A percentile compares a stretch with the other conserved stretches of the same genome.
These are phyloP conservation scores for Antitype chi DNA, from an alignment of 2,888 invertebrate genomes.

Conservation along the genomic window DNA sequence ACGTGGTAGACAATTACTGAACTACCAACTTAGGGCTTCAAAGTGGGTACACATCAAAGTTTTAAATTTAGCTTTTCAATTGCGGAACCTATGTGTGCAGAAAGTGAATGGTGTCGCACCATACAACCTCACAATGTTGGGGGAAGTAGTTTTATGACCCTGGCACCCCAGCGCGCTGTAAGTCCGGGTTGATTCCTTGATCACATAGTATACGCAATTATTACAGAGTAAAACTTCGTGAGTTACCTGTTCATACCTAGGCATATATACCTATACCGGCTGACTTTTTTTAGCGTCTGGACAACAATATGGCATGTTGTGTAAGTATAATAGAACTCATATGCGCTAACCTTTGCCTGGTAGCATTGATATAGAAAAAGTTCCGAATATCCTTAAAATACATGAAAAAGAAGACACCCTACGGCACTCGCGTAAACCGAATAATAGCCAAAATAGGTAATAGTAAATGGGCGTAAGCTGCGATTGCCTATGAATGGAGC, in stretches of 20 bases:
- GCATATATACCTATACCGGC: background rate
- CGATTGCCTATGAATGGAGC: too few relatives aligned
- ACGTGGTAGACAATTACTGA: constrained; percentile 29
- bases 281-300: too few relatives aligned
- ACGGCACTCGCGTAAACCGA: too few relatives aligned
- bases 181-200: constrained; percentile 87
- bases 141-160: constrained; percentile 89
- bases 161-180: constrained; percentile 83
- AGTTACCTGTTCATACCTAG: constrained; percentile 10
- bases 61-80: constrained; percentile 53
- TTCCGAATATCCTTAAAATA: too few relatives aligned
- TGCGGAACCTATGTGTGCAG: constrained; percentile 65
- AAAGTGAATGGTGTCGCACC: constrained; percentile 77
- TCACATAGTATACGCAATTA: constrained; percentile 71
- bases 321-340: too few relatives aligned
- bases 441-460: too few relatives aligned
- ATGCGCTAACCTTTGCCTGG: too few relatives aligned
- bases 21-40: constrained; percentile 31
- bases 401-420: too few relatives aligned
- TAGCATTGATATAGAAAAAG: too few relatives aligned
- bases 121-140: constrained; percentile 78
- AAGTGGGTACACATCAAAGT: constrained; percentile 40
- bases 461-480: too few relatives aligned
- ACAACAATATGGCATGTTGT: too few relatives aligned
- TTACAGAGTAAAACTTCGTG: background rate